phyloP scores from a whole-genome alignment of 2,797 vertebrate genomes.

The Hippocampus kuda region DNA sequence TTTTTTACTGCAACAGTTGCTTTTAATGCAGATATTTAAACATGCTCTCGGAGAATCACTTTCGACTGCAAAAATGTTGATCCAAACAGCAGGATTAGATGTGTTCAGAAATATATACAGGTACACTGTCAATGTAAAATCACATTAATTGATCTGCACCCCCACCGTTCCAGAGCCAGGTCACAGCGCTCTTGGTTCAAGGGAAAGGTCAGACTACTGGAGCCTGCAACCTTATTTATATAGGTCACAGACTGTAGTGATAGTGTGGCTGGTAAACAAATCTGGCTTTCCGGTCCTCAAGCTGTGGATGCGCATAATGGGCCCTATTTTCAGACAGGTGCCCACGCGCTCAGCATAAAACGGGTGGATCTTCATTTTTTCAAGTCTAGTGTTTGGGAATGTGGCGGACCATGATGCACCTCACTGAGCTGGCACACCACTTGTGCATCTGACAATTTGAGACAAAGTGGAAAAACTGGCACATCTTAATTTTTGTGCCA shows the following conservation, averaged over 20 bases:
- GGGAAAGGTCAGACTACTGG: constrained; percentile 12
- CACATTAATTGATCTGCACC: background rate
- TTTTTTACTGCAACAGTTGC: background rate
- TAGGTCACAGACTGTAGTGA: background rate
- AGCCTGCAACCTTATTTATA: constrained; percentile 7
- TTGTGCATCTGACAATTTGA: no score
- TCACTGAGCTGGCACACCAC: no score
- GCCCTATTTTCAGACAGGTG: background rate
- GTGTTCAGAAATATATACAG: constrained; percentile 16
- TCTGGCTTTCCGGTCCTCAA: background rate
- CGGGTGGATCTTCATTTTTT: no score
- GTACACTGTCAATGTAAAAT: constrained; percentile 5
- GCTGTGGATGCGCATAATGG: background rate
- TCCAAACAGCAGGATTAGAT: background rate
- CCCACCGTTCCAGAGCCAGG: background rate
- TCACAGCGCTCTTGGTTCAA: constrained; percentile 7
- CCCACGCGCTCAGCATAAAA: no score
- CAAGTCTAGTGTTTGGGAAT: no score
- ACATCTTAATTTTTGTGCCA: no score
- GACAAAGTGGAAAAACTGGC: no score
- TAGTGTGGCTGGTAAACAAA: background rate
- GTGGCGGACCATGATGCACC: no score
- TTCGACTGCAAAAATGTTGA: background rate
- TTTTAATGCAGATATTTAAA: background rate
- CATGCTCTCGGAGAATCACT: background rate